Conservation (phyloP, 2,888 invertebrate genomes). For the Saturnia japonica region DNA sequence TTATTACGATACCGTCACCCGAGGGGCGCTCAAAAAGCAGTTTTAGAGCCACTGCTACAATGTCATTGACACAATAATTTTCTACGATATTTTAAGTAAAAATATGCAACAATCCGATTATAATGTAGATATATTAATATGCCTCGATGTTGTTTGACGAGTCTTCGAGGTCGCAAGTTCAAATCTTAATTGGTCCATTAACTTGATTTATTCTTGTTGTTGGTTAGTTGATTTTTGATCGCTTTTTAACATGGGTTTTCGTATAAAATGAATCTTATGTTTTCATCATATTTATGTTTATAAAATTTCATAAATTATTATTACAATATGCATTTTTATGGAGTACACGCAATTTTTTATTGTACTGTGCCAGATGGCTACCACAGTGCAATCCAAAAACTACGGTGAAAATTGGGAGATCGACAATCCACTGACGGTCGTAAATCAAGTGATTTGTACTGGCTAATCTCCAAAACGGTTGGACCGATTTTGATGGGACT, state of each 20-base stretch:
- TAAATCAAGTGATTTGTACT: too few relatives aligned
- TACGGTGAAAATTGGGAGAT: too few relatives aligned
- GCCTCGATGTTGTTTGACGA: background rate
- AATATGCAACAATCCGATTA: conserved; percentile 3
- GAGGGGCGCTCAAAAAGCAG: background rate
- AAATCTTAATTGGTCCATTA: background rate
- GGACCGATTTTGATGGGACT: too few relatives aligned
- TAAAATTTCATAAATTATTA: too few relatives aligned
- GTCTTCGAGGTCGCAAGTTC: conserved; percentile 3
- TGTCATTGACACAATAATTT: conserved; percentile 8
- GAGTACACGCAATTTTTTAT: too few relatives aligned
- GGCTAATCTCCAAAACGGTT: too few relatives aligned
- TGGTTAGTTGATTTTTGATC: background rate
- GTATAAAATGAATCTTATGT: background rate
- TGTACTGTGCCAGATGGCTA: too few relatives aligned
- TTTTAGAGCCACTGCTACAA: background rate
- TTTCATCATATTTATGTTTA: background rate
- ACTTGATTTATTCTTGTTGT: background rate
- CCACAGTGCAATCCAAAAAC: too few relatives aligned
- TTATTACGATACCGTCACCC: background rate
- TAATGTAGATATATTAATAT: background rate
- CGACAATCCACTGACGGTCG: too few relatives aligned
- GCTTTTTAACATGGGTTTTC: background rate
- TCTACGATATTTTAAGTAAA: conserved; percentile 7
- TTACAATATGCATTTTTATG: too few relatives aligned